These are phyloP conservation scores for Erythrocercus mccallii DNA, from an alignment of 2,113 vertebrate species.

Conservation along the genomic window DNA sequence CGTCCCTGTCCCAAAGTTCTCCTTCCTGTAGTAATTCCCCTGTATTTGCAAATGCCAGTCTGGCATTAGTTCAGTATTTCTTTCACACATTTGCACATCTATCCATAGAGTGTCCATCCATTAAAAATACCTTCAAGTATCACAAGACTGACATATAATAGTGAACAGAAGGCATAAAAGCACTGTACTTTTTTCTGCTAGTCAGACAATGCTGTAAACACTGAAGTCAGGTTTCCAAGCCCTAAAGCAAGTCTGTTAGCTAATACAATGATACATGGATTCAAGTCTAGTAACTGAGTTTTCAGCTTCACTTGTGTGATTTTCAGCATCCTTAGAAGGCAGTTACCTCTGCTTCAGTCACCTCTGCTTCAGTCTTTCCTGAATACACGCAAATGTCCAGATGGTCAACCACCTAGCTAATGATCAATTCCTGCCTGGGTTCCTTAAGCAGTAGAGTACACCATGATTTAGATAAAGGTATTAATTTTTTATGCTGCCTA, in stretches of 20 bases:
- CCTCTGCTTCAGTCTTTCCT: background rate
- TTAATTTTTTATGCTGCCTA: background rate
- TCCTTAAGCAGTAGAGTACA: background rate
- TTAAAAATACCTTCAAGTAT: background rate
- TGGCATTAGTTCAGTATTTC: background rate
- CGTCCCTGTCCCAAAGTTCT: background rate
- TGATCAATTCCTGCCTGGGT: background rate
- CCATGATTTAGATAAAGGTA: background rate
- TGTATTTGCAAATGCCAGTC: background rate
- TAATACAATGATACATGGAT: background rate
- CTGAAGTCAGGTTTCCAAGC: background rate
- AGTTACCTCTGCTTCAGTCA: background rate
- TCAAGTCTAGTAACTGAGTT: background rate
- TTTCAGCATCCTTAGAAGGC: background rate
- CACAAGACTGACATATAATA: background rate
- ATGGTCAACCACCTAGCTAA: background rate
- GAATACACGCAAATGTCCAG: background rate
- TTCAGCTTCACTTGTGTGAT: background rate
- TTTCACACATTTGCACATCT: background rate
- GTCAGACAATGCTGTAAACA: background rate
- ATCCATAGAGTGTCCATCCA: background rate
- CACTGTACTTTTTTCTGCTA: background rate
- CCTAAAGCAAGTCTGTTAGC: background rate
- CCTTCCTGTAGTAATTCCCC: background rate
- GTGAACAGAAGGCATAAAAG: background rate